Conservation (phyloP, 2,797 vertebrate genomes). For the Cirrhinus mrigala region DNA sequence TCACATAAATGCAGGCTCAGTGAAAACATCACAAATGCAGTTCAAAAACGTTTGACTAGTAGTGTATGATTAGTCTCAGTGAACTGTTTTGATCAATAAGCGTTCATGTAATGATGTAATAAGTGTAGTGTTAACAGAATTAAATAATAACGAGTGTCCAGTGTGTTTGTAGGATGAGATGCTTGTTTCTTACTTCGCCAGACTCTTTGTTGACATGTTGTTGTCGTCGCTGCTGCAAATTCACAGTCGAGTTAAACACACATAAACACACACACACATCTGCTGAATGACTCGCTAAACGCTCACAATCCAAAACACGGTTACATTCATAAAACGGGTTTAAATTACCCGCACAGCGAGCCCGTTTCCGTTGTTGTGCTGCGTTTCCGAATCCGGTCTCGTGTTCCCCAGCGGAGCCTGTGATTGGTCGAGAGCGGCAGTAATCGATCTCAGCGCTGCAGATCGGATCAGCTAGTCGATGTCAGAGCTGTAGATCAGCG, state of each 20-base stretch:
- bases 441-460: not conserved
- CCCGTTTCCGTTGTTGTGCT: not conserved
- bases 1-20: too few relatives aligned
- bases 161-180: not conserved
- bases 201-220: conserved; percentile 39
- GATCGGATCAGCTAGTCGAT: not conserved
- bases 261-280: too few relatives aligned
- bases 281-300: not conserved
- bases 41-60: too few relatives aligned
- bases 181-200: conserved; percentile 29
- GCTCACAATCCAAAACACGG: not conserved
- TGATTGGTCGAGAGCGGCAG: not conserved
- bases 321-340: not conserved
- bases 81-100: too few relatives aligned
- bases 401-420: not conserved
- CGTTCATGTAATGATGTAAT: not conserved
- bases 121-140: not conserved
- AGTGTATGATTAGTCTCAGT: too few relatives aligned
- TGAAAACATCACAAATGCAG: too few relatives aligned
- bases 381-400: not conserved
- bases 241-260: not conserved
- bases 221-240: too few relatives aligned
- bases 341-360: not conserved
- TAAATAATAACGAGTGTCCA: not conserved
- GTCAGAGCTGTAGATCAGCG: not conserved